phyloP scores from a whole-genome alignment of 2,113 vertebrate genomes.

The Tenrec ecaudatus region DNA sequence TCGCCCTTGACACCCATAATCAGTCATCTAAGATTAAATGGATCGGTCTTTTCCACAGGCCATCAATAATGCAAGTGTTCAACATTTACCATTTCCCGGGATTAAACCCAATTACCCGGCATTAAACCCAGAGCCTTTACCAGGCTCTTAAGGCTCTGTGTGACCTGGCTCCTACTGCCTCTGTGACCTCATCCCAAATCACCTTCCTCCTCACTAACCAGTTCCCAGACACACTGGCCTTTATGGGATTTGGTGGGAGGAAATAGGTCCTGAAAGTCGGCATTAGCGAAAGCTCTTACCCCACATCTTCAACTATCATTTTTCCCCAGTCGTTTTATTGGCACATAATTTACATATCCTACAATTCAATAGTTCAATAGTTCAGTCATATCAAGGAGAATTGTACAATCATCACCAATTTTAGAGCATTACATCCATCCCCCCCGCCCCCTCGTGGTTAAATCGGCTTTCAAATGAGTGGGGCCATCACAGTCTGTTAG shows the following conservation, averaged over 20 bases:
- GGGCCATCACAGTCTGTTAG: too few species aligned
- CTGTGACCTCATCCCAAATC: background rate
- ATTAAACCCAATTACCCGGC: too few species aligned
- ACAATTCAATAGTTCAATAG: too few species aligned
- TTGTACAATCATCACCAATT: too few species aligned
- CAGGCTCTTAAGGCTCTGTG: background rate
- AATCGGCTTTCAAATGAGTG: too few species aligned
- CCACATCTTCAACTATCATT: background rate
- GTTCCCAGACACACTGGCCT: background rate
- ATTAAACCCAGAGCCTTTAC: conserved; percentile 11
- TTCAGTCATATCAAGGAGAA: too few species aligned
- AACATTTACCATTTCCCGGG: too few species aligned
- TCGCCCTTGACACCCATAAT: background rate
- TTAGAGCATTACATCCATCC: too few species aligned
- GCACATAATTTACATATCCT: too few species aligned
- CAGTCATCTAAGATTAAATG: background rate
- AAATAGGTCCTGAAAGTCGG: background rate
- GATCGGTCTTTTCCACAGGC: background rate
- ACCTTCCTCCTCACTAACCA: background rate
- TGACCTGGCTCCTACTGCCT: background rate
- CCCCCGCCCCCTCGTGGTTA: too few species aligned
- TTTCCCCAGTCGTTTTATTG: too few species aligned
- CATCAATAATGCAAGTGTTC: background rate
- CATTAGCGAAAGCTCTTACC: background rate
- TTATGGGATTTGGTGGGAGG: background rate